Base-by-base conservation (phyloP, 35 echinoderm and acorn worm species). In the Ophiothrix spiculata region DNA sequence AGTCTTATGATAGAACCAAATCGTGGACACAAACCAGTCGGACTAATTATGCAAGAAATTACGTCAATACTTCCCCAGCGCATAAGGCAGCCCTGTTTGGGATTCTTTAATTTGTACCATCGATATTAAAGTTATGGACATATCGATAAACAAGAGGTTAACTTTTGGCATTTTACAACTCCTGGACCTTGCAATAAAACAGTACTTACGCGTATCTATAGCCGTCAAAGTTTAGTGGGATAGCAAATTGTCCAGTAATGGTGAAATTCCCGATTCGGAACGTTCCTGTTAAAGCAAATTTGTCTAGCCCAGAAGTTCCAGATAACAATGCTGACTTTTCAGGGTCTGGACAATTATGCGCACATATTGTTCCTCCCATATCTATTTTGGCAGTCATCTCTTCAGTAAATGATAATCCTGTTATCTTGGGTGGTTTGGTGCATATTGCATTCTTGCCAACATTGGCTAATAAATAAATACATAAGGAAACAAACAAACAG, bases 121-220 rank as follows among this genome's bases (percentile, higher is more conserved):
- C n/a, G n/a, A n/a, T n/a, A n/a, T n/a, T n/a, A n/a, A n/a, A n/a
- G n/a, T n/a, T n/a, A n/a, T n/a, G n/a, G n/a, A n/a, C n/a, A n/a
- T n/a, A n/a, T n/a, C n/a, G n/a, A n/a, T n/a, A n/a, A n/a, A n/a
- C n/a, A n/a, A n/a, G n/a, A n/a, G n/a, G n/a, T n/a, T n/a, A n/a
- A n/a, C n/a, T n/a, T n/a, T n/a, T n/a, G n/a, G n/a, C n/a, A n/a
- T n/a, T n/a, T n/a, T n/a, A n/a, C n/a, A n/a, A n/a, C n/a, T n/a
- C n/a, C n/a, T n/a, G n/a, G n/a, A n/a, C n/a, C n/a, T n/a, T n/a
- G n/a, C n/a, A n/a, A n/a, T n/a, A n/a, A n/a, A n/a, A n/a, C n/a
- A n/a, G n/a, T 69, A 69, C 60, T 69, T 69, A 69, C 60, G 60
- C 60, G 29, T 69, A 25, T 69, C 60, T 69, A 69, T 69, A 69